These are phyloP conservation scores for Atherinosoma microstoma DNA, from an alignment of 2,797 vertebrate species.

Conservation along the genomic window DNA sequence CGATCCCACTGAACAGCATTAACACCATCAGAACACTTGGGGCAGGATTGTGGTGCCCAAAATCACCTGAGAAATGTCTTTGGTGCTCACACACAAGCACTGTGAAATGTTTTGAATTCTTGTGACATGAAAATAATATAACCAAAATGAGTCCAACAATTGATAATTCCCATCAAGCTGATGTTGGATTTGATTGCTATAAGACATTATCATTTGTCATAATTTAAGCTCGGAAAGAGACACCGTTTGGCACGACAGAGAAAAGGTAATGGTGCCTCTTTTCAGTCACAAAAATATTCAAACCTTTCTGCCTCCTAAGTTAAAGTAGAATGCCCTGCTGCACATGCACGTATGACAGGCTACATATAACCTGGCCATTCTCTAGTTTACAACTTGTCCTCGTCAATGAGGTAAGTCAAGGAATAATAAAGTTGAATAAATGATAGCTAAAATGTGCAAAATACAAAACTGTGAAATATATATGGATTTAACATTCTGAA, in stretches of 20 bases:
- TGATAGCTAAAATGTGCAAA: constrained; percentile 94
- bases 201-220: constrained; percentile 50
- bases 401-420: constrained; percentile 78
- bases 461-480: constrained; percentile 94
- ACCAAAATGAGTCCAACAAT: constrained; percentile 40
- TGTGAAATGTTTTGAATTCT: constrained; percentile 66
- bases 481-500: constrained; percentile 88
- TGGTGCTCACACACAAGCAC: constrained; percentile 64
- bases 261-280: constrained; percentile 2
- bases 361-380: constrained; percentile 27
- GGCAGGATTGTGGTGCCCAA: constrained; percentile 83
- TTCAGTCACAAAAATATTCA: constrained; percentile 9
- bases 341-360: constrained; percentile 28
- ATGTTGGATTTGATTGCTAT: constrained; percentile 25
- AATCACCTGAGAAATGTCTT: constrained; percentile 83
- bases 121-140: constrained; percentile 61
- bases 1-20: constrained; percentile 66
- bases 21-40: constrained; percentile 67
- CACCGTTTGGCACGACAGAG: constrained; percentile 4
- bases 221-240: constrained; percentile 19
- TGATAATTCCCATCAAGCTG: constrained; percentile 43
- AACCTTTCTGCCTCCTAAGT: constrained; percentile 17
- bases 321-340: constrained; percentile 23
- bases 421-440: constrained; percentile 81
- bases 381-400: constrained; percentile 24